phyloP scores from a whole-genome alignment of 2,888 invertebrate species.

The Hecatera dysodea region DNA sequence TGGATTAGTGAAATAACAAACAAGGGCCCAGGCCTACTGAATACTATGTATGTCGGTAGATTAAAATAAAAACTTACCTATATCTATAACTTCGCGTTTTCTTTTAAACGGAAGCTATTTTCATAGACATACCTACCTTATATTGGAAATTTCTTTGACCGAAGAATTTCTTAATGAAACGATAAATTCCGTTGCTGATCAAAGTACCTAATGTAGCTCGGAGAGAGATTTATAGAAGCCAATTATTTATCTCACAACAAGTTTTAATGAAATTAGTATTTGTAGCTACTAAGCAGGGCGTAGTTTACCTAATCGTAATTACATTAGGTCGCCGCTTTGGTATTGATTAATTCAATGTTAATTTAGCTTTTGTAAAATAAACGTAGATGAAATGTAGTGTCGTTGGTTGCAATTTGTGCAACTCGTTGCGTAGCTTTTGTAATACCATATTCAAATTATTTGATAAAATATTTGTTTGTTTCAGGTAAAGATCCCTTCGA shows the following conservation, averaged over 20 bases:
- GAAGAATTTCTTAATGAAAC: conserved; percentile 76
- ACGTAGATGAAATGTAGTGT: conserved; percentile 15
- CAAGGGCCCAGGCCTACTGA: conserved; percentile 31
- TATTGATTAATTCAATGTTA: conserved; percentile 36
- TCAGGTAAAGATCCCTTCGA: conserved; percentile 65
- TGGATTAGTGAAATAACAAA: conserved; percentile 58
- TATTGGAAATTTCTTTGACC: conserved; percentile 69
- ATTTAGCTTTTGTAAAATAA: conserved; percentile 27
- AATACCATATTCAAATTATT: conserved; percentile 15
- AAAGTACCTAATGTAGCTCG: conserved; percentile 64
- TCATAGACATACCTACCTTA: conserved; percentile 57
- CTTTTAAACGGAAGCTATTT: conserved; percentile 61
- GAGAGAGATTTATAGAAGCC: conserved; percentile 62
- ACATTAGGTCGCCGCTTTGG: conserved; percentile 19
- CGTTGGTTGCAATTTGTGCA: neutral
- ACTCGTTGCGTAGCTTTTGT: conserved; percentile 11
- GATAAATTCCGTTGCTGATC: conserved; percentile 74
- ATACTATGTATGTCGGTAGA: conserved; percentile 11
- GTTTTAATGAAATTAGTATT: conserved; percentile 52
- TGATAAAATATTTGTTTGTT: conserved; percentile 63
- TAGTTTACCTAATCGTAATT: conserved; percentile 56
- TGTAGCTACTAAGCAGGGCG: conserved; percentile 36
- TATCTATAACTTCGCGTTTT: conserved; percentile 33
- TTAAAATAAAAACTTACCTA: conserved; percentile 43
- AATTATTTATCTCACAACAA: conserved; percentile 60